Percentiles rank a stretch among this genome's conserved stretches.
phyloP scores from a whole-genome alignment of 2,888 invertebrate genomes.

The Thysanoteuthis rhombus region DNA sequence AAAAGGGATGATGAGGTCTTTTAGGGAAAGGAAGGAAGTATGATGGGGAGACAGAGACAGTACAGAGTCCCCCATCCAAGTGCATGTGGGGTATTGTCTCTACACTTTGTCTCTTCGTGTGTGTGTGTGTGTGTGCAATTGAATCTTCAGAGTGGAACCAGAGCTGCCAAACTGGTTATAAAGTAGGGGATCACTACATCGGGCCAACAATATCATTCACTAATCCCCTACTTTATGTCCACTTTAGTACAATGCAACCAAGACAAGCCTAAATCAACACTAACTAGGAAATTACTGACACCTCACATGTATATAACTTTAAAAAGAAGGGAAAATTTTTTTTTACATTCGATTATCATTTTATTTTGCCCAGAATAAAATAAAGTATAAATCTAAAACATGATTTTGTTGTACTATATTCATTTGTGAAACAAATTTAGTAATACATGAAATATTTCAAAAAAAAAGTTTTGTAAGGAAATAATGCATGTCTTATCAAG shows the following conservation, averaged over 20 bases:
- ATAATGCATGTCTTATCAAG: background rate
- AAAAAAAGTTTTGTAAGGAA: background rate
- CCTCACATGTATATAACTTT: too few species aligned
- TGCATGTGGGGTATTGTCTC: conserved; percentile 18
- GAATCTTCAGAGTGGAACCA: conserved; percentile 21
- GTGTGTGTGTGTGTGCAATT: conserved; percentile 24
- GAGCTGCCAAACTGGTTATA: background rate
- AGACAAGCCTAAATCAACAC: background rate
- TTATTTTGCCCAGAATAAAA: too few species aligned
- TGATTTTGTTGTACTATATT: background rate
- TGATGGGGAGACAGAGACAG: background rate
- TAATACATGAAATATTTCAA: background rate
- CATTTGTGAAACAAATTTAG: background rate
- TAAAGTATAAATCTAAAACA: background rate
- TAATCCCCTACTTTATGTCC: background rate
- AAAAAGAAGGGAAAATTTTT: too few species aligned
- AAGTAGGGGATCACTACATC: background rate
- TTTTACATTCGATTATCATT: too few species aligned
- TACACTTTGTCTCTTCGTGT: background rate
- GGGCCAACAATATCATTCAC: background rate
- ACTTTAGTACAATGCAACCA: background rate
- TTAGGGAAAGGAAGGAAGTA: conserved; percentile 26
- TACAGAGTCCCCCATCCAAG: background rate
- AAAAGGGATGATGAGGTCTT: conserved; percentile 27
- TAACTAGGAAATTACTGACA: background rate